A percentile compares a stretch with the other conserved stretches of the same genome.
phyloP scores from a whole-genome alignment of 2,888 invertebrate genomes.

The Phyllotreta cruciferae region DNA sequence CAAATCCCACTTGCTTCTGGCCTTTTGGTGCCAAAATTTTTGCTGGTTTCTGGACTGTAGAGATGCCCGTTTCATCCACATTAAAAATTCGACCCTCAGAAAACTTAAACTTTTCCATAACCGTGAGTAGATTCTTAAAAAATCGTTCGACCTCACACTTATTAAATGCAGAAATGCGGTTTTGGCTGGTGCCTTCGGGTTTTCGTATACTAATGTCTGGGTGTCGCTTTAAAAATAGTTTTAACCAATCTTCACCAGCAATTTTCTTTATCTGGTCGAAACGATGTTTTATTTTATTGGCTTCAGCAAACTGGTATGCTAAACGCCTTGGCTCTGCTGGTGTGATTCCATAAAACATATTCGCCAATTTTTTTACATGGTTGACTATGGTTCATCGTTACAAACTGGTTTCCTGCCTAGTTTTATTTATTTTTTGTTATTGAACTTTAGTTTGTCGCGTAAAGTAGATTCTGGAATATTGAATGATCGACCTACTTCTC shows the following conservation, averaged over 20 bases:
- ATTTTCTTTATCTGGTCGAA: conserved; percentile 11
- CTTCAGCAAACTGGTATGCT: too few species aligned
- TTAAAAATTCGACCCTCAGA: conserved; percentile 41
- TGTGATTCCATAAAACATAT: conserved; percentile 8
- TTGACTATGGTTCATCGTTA: conserved; percentile 13
- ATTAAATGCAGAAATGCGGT: conserved; percentile 10
- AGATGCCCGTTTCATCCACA: conserved; percentile 56
- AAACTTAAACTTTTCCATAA: conserved; percentile 1
- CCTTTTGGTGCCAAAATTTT: conserved; percentile 44
- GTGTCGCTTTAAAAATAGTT: conserved; percentile 12
- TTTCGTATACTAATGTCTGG: conserved; percentile 7
- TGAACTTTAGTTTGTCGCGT: conserved; percentile 1
- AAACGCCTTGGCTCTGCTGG: too few species aligned
- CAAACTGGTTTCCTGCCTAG: conserved; percentile 3
- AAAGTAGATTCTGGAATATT: conserved; percentile 13
- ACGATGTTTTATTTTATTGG: conserved; percentile 11
- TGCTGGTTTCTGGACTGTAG: conserved; percentile 53
- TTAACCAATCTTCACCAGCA: conserved; percentile 8
- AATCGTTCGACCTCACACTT: conserved; percentile 6
- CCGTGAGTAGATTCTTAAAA: conserved; percentile 1
- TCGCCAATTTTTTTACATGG: conserved; percentile 13
- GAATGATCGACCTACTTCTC: conserved; percentile 15
- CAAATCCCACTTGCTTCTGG: conserved; percentile 22
- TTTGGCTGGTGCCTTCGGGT: conserved; percentile 7
- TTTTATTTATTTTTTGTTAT: background rate